Base-by-base conservation (phyloP, 1,140 invertebrate genomes). In the Macrostomum lignano region DNA sequence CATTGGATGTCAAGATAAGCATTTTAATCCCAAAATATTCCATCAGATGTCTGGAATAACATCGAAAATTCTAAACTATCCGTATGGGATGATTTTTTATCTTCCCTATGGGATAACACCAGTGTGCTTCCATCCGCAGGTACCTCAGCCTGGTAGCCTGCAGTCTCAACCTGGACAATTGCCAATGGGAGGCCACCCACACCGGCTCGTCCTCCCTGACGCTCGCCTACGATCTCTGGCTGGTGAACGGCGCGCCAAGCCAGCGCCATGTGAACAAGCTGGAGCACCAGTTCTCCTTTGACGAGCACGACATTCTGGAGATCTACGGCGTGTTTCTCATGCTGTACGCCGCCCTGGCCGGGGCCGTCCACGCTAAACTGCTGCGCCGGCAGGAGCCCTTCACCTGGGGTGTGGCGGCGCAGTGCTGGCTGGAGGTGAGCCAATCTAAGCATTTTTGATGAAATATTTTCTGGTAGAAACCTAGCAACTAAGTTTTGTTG, bases 271-370 rank as follows among this genome's bases (percentile, higher is more conserved):
- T 46, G 2, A 82, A 77, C 54, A 72, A 72, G 36, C 66, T 91
- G 43, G 70, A 76, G 37, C 82, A 81, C 60, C 81, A 94, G 52
- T 91, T 88, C 53, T 88, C 81, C 2, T 91, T 84, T 60, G 82
- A 94, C 52, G 47, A 61, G 29, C 55, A 70, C 58, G 79, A 88
- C 51, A 74, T 79, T 7, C 65, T 82, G 29, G 79, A 88, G 54
- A 64, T 91, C 33, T 84, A 86, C 58, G 56, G 86, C 33, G 58
- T 81, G 11, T 84, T 88, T 47, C 71, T 82, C 53, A 47, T 76
- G 21, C 69, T 75, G 38, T 88, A 88, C 46, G 66, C 74, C 39
- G 67, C 86, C 21, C 57, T 91, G 20, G 28, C 52, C 6, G 10
- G 15, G 28, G 7, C 20, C 20, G 28, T 30, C 6, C 17, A 33